Base-by-base conservation (phyloP, 2,888 invertebrate genomes). In the Chironomus tentans region DNA sequence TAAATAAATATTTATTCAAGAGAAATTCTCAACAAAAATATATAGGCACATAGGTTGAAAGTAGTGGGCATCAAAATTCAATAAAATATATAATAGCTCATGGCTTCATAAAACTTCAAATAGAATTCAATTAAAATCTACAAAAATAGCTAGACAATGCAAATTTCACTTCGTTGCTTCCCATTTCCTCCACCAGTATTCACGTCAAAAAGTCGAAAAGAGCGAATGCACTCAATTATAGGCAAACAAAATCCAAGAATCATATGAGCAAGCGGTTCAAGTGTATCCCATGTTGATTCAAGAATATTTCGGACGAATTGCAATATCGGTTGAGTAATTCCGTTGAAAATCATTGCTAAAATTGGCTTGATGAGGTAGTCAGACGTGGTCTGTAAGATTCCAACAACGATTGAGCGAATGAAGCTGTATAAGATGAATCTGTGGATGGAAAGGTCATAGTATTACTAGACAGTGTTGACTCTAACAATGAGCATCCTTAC, bases 321-420 rank as follows among this genome's bases (percentile, higher is more conserved):
- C 78, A 92, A 82, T 48, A 87, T 82, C 15, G 92, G 92, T 80
- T 90, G 92, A 78, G 91, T 81, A 68, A 89, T 79, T 3, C 89
- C 90, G 83, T 89, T 90, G 80, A 88, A 90, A 28, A 87, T 74
- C 61, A 88, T 87, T 5, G 89, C 87, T 76, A 90, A 80, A 70
- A 88, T 81, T 10, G 92, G 92, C 82, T 90, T 91, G 77, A 89
- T 82, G 79, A 88, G 86, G 79, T 89, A 89, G 83, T 92, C 92
- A 0, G 91, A 88, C 5, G 86, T 80, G 79, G 90, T 81, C 80
- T 90, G 90, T 1, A 89, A 80, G 21, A 88, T 79, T 2, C 90
- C 90, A 56, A 90, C 86, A 0, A 87, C 84, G 15, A 90, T 79
- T 0, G 89, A 88, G 69, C 89, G 85, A 4, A 89, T 78, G 28